phyloP scores from a whole-genome alignment of 2,797 vertebrate species.

The Rallus crepitans region DNA sequence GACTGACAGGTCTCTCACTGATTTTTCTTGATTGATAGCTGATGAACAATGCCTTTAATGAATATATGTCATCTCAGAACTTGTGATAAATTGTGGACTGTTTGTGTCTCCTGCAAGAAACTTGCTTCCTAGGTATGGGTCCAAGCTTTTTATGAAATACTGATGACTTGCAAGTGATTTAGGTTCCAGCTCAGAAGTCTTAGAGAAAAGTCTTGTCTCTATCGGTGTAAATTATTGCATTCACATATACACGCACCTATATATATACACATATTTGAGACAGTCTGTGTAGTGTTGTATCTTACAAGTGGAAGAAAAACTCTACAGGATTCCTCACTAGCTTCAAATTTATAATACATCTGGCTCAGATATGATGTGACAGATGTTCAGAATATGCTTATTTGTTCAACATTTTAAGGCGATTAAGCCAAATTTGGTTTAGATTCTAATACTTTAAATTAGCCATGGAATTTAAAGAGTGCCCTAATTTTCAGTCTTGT shows the following conservation, averaged over 20 bases:
- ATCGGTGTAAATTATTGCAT: background rate
- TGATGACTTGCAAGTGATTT: background rate
- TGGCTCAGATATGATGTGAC: slow-evolving; percentile 5
- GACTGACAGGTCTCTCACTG: background rate
- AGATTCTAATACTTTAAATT: slow-evolving; percentile 33
- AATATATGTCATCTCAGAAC: background rate
- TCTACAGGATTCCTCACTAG: background rate
- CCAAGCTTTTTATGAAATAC: background rate
- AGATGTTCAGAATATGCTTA: background rate
- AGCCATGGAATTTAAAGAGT: background rate
- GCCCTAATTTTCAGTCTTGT: slow-evolving; percentile 1
- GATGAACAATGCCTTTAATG: background rate
- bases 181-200: background rate
- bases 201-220: background rate
- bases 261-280: background rate
- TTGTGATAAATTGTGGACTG: background rate
- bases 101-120: background rate
- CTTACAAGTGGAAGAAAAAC: slow-evolving; percentile 5
- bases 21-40: background rate
- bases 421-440: slow-evolving; percentile 23
- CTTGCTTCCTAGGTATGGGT: background rate
- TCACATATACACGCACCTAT: too few relatives aligned
- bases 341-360: slow-evolving; percentile 18
- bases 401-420: background rate
- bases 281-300: background rate